Base-by-base conservation (phyloP, 2,888 invertebrate species). In the Machimus atricapillus region DNA sequence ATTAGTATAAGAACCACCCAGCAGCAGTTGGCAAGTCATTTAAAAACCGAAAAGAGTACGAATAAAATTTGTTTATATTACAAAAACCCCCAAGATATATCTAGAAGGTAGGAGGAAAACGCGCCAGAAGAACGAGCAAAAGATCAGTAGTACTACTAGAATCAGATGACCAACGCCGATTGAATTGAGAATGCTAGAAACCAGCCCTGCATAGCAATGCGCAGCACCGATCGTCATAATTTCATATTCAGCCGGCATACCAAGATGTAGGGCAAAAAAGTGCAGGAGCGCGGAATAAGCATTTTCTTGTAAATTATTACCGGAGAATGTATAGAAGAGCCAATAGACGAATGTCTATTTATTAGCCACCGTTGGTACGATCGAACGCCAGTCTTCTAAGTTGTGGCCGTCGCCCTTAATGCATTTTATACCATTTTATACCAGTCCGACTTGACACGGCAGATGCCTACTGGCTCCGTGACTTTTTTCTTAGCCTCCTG, bases 61-160 rank as follows among this genome's bases (percentile, higher is more conserved):
- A 82, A 82, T 82, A 82, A 58, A 66, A 82, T 66, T 82, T 82
- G 82, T 82, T 82, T 82, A 37, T 58, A 82, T 82, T 82, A 82
- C 27, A 37, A 56, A 37, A 76, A 7, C 66, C 52, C 12, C 66
- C 19, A 19, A 46, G 43, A 46, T 46, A 46, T 46, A 66, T 66
- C 66, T 12, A 66, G 7, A 66, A 66, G 66, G 66, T 27, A 66
- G 66, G 7, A 66, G 27, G 7, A 66, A 66, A 66, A 19, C 56
- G 19, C 19, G 16, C 7, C n/a, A 52, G 52, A 52, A 52, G 52
- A 14, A 52, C 23, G 23, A 66, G 27, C 66, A 76, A 19, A 9
- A 27, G 40, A 76, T 82, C 46, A 82, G 66, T 66, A 82, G 40
- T 82, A 23, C 66, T 31, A 82, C 58, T 52, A 82, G 34, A 82